Evolutionary conservation across 2,797 vertebrate species (phyloP).

Genomic region (Acanthurus leucopareius): DNA sequence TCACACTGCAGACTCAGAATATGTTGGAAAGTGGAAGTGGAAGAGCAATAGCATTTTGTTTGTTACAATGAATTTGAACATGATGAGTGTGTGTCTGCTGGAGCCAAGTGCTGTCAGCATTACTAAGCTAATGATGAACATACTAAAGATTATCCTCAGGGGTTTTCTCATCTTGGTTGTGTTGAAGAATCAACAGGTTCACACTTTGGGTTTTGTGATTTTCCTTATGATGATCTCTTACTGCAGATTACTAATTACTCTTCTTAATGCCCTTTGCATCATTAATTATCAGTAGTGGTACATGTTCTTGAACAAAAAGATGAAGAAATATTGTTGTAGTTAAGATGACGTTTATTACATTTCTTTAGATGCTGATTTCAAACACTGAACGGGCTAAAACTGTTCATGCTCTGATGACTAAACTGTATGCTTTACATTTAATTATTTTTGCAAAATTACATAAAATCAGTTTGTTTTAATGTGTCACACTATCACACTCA

Average conservation of each 20-base stretch:
- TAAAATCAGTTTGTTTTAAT: neutral
- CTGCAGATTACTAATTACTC: neutral
- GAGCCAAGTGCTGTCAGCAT: neutral
- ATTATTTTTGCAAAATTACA: too few relatives aligned
- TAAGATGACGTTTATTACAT: neutral
- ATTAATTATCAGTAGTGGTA: neutral
- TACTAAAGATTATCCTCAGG: neutral
- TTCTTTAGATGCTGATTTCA: neutral
- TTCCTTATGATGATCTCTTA: neutral
- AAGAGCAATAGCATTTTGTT: neutral
- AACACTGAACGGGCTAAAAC: neutral
- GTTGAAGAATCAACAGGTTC: neutral
- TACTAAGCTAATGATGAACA: neutral
- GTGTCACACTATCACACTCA: neutral
- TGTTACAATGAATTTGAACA: neutral
- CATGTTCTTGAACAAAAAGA: neutral
- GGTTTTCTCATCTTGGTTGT: neutral
- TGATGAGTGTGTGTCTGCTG: neutral
- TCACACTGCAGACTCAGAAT: neutral
- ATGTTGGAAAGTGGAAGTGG: neutral
- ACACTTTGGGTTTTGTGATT: too few relatives aligned
- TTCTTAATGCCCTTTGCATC: too few relatives aligned
- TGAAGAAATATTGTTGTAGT: neutral
- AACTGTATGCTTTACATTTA: neutral
- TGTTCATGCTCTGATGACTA: neutral